Evolutionary conservation across 1,140 invertebrate species (phyloP).

Genomic region (Oreohelix idahoensis): DNA sequence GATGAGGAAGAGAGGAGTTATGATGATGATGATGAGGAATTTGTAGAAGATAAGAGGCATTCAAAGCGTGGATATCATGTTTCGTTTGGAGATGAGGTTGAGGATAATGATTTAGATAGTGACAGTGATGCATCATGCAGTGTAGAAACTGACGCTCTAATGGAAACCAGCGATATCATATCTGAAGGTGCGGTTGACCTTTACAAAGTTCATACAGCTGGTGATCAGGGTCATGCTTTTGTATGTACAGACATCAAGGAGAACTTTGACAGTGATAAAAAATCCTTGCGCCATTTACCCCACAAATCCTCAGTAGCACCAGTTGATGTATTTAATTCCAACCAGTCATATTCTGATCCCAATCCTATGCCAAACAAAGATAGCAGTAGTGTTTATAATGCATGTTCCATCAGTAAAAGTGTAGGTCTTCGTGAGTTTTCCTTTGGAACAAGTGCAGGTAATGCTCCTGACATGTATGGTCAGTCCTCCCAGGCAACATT

Average conservation of each 20-base stretch:
- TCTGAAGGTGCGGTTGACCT: not conserved
- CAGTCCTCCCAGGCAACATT: not conserved
- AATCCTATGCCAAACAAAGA: not conserved
- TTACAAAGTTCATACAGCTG: not conserved
- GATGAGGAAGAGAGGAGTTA: slow-evolving; percentile 2
- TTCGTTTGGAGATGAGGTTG: slow-evolving; percentile 18
- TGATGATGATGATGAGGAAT: slow-evolving; percentile 15
- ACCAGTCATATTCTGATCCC: not conserved
- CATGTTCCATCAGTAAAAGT: not conserved
- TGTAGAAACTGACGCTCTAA: slow-evolving; percentile 15
- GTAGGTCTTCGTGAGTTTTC: not conserved
- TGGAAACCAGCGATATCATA: not conserved
- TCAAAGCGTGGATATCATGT: slow-evolving; percentile 8
- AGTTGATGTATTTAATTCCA: not conserved
- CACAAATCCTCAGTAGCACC: not conserved
- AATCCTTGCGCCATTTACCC: not conserved
- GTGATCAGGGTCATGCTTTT: not conserved
- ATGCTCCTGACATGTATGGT: not conserved
- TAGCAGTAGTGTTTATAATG: not conserved
- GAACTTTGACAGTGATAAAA: not conserved
- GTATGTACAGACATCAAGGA: not conserved
- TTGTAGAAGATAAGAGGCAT: not conserved
- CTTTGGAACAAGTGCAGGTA: not conserved
- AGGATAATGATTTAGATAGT: not conserved
- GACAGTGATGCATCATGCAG: not conserved